Conservation (phyloP, 2,888 invertebrate genomes). For the Lymantria dispar region DNA sequence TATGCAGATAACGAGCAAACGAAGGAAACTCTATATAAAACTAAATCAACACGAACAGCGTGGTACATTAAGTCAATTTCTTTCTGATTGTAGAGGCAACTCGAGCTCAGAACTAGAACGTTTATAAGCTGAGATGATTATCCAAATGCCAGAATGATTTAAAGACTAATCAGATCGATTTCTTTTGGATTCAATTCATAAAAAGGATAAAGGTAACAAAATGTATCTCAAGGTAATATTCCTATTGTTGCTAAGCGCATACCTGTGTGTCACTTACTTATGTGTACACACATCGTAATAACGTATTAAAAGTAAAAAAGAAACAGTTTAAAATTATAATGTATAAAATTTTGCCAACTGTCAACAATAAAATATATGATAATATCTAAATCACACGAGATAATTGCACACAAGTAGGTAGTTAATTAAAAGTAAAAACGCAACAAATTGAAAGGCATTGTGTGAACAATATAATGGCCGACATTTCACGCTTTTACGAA, state of each 20-base stretch:
- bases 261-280: not conserved
- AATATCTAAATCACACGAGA: slow-evolving; percentile 36
- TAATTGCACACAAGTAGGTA: slow-evolving; percentile 27
- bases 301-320: not conserved
- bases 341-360: not conserved
- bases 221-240: too few species aligned
- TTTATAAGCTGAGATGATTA: too few species aligned
- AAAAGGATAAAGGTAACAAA: too few species aligned
- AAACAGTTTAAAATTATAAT: not conserved
- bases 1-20: too few species aligned
- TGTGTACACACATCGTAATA: not conserved
- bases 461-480: slow-evolving; percentile 24
- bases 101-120: too few species aligned
- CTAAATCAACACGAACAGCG: too few species aligned
- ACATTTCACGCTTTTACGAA: slow-evolving; percentile 33
- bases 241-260: not conserved
- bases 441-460: slow-evolving; percentile 39
- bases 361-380: slow-evolving; percentile 30
- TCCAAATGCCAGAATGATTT: too few species aligned
- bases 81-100: too few species aligned
- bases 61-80: too few species aligned
- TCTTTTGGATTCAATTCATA: too few species aligned
- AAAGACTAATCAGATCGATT: too few species aligned
- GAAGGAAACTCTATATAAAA: too few species aligned
- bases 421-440: slow-evolving; percentile 42